Base-by-base conservation (phyloP, 1,140 invertebrate genomes). In the Hylyphantes graminicola region DNA sequence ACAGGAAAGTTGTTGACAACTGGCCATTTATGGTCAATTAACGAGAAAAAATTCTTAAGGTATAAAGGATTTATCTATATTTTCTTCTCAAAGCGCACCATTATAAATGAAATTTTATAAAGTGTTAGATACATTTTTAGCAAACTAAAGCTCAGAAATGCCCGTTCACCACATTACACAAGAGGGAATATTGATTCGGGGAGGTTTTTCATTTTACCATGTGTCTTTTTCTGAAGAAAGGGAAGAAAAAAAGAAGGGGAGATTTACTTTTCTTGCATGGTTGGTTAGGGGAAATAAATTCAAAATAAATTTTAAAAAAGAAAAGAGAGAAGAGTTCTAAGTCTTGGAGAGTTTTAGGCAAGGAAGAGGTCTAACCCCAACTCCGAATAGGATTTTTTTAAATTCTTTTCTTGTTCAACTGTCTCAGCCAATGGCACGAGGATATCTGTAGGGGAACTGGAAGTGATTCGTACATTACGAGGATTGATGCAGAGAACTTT, bases 311-410 rank as follows among this genome's bases (percentile, higher is more conserved):
- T 61, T 7, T 15, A 17, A 17, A 9, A 17, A 61, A 17, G 10
- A 61, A 61, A 17, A 17, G 12, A 61, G 59, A 17, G 59, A 61
- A 61, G 59, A 11, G 59, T 61, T 61, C 17, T 35, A 5, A 35
- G 5, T 35, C 35, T 35, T 35, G 65, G 65, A 53, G 13, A 68
- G 35, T 65, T 48, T 53, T 19, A 70, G 77, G 65, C 57, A 80
- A n/a, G 77, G 65, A 80, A 70, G 77, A 61, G 77, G 55, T 80
- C 77, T 80, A 50, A 15, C 76, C 77, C 77, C 57, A 80, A 80
- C 77, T 67, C 61, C 72, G 21, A 17, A 35, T 19, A 19, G 72
- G 59, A 21, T 54, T 70, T 68, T 48, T 68, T 79, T 80, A 21
- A 67, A 54, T 78, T 78, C 15, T 53, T 78, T 78, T 65, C 21